Evolutionary conservation across 2,888 invertebrate genomes (phyloP).

Genomic region (Drosophila algonquin): DNA sequence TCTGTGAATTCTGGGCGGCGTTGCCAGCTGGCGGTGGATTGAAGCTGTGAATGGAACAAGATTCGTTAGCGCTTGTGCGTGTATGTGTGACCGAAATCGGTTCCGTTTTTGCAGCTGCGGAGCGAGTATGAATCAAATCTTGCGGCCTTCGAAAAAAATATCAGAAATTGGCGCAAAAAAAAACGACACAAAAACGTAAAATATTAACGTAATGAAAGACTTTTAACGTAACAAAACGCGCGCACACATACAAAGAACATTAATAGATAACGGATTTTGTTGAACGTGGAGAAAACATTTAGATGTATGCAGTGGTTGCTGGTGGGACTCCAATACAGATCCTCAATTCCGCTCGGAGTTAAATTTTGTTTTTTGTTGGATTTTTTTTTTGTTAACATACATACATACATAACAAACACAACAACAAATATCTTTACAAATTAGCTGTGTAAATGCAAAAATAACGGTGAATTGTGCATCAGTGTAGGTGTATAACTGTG

Average conservation of each 20-base stretch:
- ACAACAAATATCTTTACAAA: slow-evolving; percentile 32
- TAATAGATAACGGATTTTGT: slow-evolving; percentile 8
- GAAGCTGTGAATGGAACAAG: slow-evolving; percentile 66
- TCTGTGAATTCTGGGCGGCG: slow-evolving; percentile 65
- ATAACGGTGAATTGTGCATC: slow-evolving; percentile 33
- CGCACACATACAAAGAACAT: background rate
- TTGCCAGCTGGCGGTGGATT: slow-evolving; percentile 72
- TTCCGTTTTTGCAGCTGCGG: background rate
- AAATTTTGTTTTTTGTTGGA: background rate
- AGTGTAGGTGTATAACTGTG: slow-evolving; percentile 10
- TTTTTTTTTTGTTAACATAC: background rate
- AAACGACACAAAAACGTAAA: slow-evolving; percentile 1
- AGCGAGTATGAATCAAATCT: slow-evolving; percentile 1
- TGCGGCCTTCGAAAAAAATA: background rate
- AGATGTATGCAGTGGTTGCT: background rate
- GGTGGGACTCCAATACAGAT: background rate
- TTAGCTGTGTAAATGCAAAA: slow-evolving; percentile 21
- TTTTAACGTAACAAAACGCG: slow-evolving; percentile 2
- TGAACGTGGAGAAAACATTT: background rate
- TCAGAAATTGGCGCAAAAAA: background rate
- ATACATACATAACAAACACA: slow-evolving; percentile 21
- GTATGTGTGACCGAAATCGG: background rate
- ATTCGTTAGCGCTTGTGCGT: slow-evolving; percentile 1
- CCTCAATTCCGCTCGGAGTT: no score
- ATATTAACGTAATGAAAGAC: background rate